phyloP scores from a whole-genome alignment of 2,113 vertebrate genomes.

The Cynoglossus semilaevis region DNA sequence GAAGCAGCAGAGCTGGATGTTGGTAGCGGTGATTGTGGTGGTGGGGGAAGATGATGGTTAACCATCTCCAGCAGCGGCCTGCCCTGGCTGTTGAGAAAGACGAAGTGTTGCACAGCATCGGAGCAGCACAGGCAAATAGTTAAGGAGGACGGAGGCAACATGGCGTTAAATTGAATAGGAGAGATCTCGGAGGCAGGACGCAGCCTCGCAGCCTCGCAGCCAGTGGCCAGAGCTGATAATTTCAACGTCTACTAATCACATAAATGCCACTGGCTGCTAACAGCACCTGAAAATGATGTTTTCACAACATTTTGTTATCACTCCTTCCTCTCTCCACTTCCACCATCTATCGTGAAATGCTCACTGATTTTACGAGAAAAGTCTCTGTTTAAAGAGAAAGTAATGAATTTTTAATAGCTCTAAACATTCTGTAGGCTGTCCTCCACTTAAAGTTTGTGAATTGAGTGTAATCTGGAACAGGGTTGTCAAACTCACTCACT shows the following conservation, averaged over 20 bases:
- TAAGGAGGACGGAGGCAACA: conserved; percentile 60
- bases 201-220: conserved; percentile 18
- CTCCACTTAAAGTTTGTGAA: too few species aligned
- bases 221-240: conserved; percentile 45
- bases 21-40: conserved; percentile 7
- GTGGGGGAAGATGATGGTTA: conserved; percentile 43
- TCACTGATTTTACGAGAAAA: conserved; percentile 30
- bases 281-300: conserved; percentile 48
- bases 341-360: conserved; percentile 26
- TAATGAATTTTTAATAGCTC: background rate
- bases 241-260: conserved; percentile 65
- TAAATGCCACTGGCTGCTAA: conserved; percentile 62
- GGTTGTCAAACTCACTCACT: too few species aligned
- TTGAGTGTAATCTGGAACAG: too few species aligned
- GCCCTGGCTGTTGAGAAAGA: conserved; percentile 44
- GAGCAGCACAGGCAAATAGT: conserved; percentile 56
- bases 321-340: conserved; percentile 29
- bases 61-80: conserved; percentile 38
- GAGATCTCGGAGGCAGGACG: conserved; percentile 51
- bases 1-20: conserved; percentile 36
- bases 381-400: conserved; percentile 5
- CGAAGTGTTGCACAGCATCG: conserved; percentile 42
- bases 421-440: background rate
- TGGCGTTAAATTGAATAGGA: conserved; percentile 69
- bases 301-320: conserved; percentile 36